Evolutionary conservation across 2,888 invertebrate genomes (phyloP).

Genomic region (Allolobophora icterica): DNA sequence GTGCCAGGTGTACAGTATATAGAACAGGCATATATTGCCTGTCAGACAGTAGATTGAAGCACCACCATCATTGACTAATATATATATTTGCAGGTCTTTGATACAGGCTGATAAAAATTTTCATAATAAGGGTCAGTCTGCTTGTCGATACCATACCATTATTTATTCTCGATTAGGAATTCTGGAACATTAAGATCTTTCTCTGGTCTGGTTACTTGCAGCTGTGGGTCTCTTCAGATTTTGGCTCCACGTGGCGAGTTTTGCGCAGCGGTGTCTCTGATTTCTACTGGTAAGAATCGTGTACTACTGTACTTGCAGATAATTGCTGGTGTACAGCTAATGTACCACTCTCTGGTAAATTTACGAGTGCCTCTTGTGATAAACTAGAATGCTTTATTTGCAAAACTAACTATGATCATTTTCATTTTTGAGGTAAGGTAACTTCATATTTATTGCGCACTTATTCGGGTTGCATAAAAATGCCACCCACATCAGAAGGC

Average conservation of each 20-base stretch:
- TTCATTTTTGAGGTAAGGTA: not conserved
- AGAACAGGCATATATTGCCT: too few species aligned
- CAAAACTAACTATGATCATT: not conserved
- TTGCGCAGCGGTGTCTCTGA: constrained; percentile 79
- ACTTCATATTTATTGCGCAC: not conserved
- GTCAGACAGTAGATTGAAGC: too few species aligned
- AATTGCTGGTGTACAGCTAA: not conserved
- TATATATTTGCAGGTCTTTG: too few species aligned
- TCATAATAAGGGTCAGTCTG: too few species aligned
- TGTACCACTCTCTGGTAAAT: not conserved
- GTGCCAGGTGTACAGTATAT: too few species aligned
- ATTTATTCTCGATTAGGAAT: not conserved
- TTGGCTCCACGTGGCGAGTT: constrained; percentile 76
- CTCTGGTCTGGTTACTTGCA: constrained; percentile 63
- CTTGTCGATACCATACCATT: not conserved
- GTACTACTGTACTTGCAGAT: not conserved
- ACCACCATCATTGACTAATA: too few species aligned
- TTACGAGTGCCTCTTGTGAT: not conserved
- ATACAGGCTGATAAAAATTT: too few species aligned
- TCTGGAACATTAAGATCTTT: not conserved
- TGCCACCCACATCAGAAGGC: not conserved
- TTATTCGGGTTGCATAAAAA: not conserved
- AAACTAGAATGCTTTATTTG: not conserved
- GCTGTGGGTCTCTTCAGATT: constrained; percentile 80
- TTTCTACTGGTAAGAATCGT: constrained; percentile 74